Conservation (phyloP, 2,888 invertebrate species). For the Yponomeuta malinellus region DNA sequence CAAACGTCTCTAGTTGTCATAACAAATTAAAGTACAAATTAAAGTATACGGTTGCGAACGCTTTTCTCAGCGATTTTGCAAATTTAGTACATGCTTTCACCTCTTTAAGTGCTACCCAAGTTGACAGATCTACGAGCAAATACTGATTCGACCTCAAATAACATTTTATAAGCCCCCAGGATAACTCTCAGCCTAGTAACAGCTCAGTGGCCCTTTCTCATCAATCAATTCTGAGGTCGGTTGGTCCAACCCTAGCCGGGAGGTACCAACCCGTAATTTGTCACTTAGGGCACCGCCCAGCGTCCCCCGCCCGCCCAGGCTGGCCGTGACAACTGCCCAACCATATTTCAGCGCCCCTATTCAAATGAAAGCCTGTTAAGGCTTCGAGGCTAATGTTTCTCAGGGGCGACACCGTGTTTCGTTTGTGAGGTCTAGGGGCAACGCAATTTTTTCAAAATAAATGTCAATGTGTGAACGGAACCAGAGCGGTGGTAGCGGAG, state of each 20-base stretch:
- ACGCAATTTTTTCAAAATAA: background rate
- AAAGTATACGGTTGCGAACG: too few relatives aligned
- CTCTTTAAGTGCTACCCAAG: too few relatives aligned
- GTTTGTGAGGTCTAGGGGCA: background rate
- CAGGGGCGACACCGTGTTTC: background rate
- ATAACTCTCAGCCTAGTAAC: background rate
- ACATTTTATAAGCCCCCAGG: background rate
- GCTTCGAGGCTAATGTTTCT: constrained; percentile 8
- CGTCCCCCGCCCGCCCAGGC: constrained; percentile 16
- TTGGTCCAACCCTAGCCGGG: constrained; percentile 33
- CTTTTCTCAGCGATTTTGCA: too few relatives aligned
- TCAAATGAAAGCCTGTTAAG: constrained; percentile 11
- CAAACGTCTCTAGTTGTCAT: too few relatives aligned
- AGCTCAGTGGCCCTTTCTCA: constrained; percentile 16
- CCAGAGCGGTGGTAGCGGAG: too few relatives aligned
- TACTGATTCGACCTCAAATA: too few relatives aligned
- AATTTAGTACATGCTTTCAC: too few relatives aligned
- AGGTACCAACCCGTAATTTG: constrained; percentile 28
- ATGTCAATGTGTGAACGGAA: too few relatives aligned
- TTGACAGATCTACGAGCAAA: too few relatives aligned
- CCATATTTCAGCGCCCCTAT: constrained; percentile 11
- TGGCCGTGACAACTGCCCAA: constrained; percentile 14
- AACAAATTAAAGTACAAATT: too few relatives aligned
- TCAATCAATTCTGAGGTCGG: constrained; percentile 25
- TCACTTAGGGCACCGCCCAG: constrained; percentile 45